Base-by-base conservation (phyloP, 2,888 invertebrate species). In the Habrosyne pyritoides region DNA sequence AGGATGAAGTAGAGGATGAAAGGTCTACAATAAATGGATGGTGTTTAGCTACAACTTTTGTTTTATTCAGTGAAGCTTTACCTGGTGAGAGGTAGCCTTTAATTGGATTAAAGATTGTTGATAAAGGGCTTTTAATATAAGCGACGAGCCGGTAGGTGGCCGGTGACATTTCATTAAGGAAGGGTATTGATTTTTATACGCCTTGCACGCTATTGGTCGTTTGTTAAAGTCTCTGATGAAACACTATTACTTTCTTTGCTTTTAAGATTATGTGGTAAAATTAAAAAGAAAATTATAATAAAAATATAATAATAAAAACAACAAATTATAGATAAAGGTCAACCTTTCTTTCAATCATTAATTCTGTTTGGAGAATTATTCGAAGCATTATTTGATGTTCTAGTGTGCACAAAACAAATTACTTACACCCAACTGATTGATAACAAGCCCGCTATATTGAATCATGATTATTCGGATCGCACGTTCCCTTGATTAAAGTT, bases 91-190 rank as follows among this genome's bases (percentile, higher is more conserved):
- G 88, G 77, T 78, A 72, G 79, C 72, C 71, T 79, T 83, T 89
- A 89, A 89, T 90, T 87, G 86, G 87, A 91, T 91, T 89, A 89
- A 85, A 87, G 87, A 86, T 87, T 79, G 83, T 84, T 85, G 88
- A 90, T 89, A 86, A 79, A 86, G 82, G 77, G 79, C 84, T 86
- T 86, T 87, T 86, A 87, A 86, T 89, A 78, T 78, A 75, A 79
- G 79, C 74, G 73, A 65, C 59, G 69, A 63, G 63, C 70, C 66
- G 73, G 71, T 69, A 54, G 66, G 66, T 68, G 62, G 72, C 64
- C 69, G 78, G 79, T 78, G 86, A 84, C 85, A 84, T 86, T 87
- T 87, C 76, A 86, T 87, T 87, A 84, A 63, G 78, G 75, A 79
- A 78, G 75, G 74, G 57, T 85, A 86, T 88, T 76, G 86, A 87